Percentiles rank a stretch among this genome's conserved stretches.
Evolutionary conservation across 2,888 invertebrate species (phyloP).

Genomic region (Heteropelma amictum): DNA sequence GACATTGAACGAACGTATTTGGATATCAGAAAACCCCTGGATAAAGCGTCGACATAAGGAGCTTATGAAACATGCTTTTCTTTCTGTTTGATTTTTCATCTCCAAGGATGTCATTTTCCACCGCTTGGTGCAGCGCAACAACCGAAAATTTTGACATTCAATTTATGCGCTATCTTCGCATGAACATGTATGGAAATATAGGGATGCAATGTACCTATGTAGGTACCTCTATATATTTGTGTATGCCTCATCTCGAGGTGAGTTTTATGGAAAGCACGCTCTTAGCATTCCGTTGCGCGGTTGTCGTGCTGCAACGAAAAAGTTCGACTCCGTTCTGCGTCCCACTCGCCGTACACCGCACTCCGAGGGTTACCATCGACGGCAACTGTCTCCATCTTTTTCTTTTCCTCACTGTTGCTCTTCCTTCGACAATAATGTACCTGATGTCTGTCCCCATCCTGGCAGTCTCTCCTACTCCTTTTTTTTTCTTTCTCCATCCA

Average conservation of each 20-base stretch:
- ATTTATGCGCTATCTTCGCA: slow-evolving; percentile 1
- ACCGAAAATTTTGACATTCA: slow-evolving; percentile 41
- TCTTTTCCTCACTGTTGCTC: slow-evolving; percentile 12
- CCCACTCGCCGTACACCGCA: slow-evolving; percentile 8
- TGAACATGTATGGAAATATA: slow-evolving; percentile 13
- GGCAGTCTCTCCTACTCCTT: not conserved
- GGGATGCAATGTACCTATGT: too few species aligned
- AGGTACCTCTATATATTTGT: too few species aligned
- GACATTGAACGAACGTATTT: slow-evolving; percentile 45
- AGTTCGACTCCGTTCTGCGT: slow-evolving; percentile 31
- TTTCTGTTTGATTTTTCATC: slow-evolving; percentile 19
- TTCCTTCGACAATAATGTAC: slow-evolving; percentile 29
- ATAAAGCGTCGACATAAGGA: slow-evolving; percentile 35
- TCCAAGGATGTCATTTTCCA: slow-evolving; percentile 6
- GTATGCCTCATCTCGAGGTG: slow-evolving; percentile 20
- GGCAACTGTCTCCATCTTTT: not conserved
- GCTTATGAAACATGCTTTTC: slow-evolving; percentile 23
- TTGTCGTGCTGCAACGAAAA: slow-evolving; percentile 36
- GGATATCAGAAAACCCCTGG: slow-evolving; percentile 42
- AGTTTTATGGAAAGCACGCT: slow-evolving; percentile 55
- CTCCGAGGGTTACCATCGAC: slow-evolving; percentile 20
- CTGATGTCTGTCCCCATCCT: slow-evolving; percentile 16
- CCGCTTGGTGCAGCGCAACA: not conserved
- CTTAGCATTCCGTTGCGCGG: slow-evolving; percentile 53
- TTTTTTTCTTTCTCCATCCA: slow-evolving; percentile 23